Evolutionary conservation across 2,797 vertebrate genomes (phyloP).

Genomic region (Mustela erminea): DNA sequence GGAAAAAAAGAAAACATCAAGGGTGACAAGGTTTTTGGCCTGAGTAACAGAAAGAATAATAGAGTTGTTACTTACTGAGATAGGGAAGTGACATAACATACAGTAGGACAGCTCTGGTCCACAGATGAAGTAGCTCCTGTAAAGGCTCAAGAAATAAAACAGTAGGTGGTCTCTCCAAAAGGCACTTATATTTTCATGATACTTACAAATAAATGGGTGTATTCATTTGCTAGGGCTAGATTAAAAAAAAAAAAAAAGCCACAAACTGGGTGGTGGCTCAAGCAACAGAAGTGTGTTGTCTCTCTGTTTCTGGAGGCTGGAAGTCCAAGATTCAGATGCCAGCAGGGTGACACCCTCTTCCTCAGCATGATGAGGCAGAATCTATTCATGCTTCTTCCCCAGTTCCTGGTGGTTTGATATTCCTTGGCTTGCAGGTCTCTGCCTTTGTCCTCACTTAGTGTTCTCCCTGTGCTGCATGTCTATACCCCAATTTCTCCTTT

Average conservation of each 20-base stretch:
- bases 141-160: background rate
- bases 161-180: background rate
- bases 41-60: background rate
- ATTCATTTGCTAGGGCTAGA: background rate
- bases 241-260: background rate
- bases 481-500: background rate
- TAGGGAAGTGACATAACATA: background rate
- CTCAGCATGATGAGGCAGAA: background rate
- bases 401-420: background rate
- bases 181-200: background rate
- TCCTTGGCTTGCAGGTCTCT: background rate
- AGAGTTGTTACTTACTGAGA: background rate
- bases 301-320: background rate
- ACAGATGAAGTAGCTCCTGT: background rate
- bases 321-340: background rate
- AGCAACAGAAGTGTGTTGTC: background rate
- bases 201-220: background rate
- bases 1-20: background rate
- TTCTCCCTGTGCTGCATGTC: background rate
- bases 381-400: background rate
- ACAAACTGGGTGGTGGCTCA: background rate
- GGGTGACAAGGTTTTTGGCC: background rate
- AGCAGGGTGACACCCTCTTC: background rate
- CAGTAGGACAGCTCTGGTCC: background rate
- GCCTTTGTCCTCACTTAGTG: background rate